phyloP scores from a whole-genome alignment of 2,888 invertebrate species.

The Leptinotarsa juncta region DNA sequence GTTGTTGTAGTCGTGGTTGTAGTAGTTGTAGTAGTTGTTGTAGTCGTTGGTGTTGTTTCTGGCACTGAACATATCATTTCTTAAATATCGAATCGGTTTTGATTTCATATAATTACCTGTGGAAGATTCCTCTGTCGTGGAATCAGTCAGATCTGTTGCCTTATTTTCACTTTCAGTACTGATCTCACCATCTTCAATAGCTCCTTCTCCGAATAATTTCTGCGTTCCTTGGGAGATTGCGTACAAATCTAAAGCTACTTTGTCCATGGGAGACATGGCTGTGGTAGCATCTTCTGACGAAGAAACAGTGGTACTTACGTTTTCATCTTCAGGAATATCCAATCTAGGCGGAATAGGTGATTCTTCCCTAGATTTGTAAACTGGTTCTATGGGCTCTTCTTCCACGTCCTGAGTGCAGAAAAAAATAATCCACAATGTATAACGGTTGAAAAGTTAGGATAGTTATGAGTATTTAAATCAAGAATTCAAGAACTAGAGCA shows the following conservation, averaged over 20 bases:
- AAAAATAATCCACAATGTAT: background rate
- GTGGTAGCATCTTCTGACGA: conserved; percentile 70
- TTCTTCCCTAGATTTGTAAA: conserved; percentile 55
- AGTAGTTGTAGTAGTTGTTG: conserved; percentile 70
- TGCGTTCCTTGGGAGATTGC: conserved; percentile 78
- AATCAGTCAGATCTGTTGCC: conserved; percentile 46
- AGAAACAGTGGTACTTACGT: conserved; percentile 55
- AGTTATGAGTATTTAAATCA: too few species aligned
- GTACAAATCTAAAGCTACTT: conserved; percentile 85
- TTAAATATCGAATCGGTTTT: background rate
- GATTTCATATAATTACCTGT: conserved; percentile 38
- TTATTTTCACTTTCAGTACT: conserved; percentile 61
- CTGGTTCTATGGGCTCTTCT: conserved; percentile 59
- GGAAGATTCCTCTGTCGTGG: conserved; percentile 44
- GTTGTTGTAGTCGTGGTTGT: conserved; percentile 68
- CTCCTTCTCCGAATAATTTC: conserved; percentile 66
- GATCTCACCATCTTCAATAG: conserved; percentile 58
- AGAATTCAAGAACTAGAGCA: too few species aligned
- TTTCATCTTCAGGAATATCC: conserved; percentile 61
- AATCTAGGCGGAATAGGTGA: conserved; percentile 31
- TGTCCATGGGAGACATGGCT: conserved; percentile 77
- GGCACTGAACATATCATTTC: conserved; percentile 49
- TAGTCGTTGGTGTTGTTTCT: conserved; percentile 68
- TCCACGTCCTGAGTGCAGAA: background rate
- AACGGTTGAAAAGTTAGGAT: too few species aligned